Percentiles rank a stretch among this genome's conserved stretches.
phyloP scores from a whole-genome alignment of 2,888 invertebrate species.

The Dioctria linearis region DNA sequence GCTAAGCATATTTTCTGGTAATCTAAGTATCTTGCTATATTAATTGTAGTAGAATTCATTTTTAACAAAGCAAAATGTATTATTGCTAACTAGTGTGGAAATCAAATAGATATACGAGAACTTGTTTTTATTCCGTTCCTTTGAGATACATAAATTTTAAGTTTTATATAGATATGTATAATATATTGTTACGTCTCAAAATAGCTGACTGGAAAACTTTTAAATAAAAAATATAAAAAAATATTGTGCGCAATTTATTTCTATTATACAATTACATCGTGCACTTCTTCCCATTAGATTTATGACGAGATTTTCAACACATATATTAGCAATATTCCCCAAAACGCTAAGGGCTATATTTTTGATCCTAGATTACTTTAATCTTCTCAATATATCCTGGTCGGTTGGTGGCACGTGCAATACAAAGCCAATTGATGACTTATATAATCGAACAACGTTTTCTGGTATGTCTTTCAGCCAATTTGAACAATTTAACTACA shows the following conservation, averaged over 20 bases:
- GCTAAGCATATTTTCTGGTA: conserved; percentile 47
- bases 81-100: conserved; percentile 39
- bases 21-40: conserved; percentile 18
- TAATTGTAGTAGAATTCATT: conserved; percentile 43
- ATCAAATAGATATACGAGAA: conserved; percentile 12
- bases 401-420: no score
- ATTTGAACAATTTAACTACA: no score
- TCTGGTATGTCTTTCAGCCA: no score
- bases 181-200: conserved; percentile 52
- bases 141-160: conserved; percentile 45
- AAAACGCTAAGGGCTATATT: no score
- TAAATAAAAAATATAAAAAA: conserved; percentile 51
- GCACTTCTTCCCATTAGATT: no score
- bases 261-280: no score
- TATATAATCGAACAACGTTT: no score
- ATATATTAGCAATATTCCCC: no score
- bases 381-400: no score
- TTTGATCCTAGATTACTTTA: no score
- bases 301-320: no score
- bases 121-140: conserved; percentile 50
- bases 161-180: conserved; percentile 16
- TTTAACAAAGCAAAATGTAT: conserved; percentile 30
- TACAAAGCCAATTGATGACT: no score
- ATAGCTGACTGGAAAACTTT: conserved; percentile 52
- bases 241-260: conserved; percentile 7